Evolutionary conservation across 2,113 vertebrate genomes (phyloP), one percentile per base, ranked within the genome.

Genomic region (Gopherus flavomarginatus): DNA sequence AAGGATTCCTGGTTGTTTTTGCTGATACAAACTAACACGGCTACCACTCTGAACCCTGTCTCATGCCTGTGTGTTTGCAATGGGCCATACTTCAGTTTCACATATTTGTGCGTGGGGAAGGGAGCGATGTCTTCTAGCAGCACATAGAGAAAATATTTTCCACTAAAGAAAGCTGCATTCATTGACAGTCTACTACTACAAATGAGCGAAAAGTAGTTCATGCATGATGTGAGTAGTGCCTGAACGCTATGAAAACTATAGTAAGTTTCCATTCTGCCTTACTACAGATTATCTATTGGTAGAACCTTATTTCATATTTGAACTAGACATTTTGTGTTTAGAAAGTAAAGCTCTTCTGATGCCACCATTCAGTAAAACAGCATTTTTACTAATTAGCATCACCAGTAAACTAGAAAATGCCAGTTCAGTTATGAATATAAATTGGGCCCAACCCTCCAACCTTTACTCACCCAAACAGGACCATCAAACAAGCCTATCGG

Each of bases 271-370:
- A 35, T 27, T 31, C 86, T 53, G 50, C 77, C 19, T 26, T 44
- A 77, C 5, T 14, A 26, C 24, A 44, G 22, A 77, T 69, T 38
- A 8, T n/a, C 0, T 53, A 29, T 11, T 78, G 27, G 1, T 11
- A 47, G 11, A 3, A 12, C 11, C 26, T 26, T 83, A 49, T 6
- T 0, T 1, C 44, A 4, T 42, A 14, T 19, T 77, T 77, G 10
- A 44, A 22, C 21, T 44, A 8, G 5, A 29, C 38, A 44, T n/a
- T 35, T 5, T 6, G 0, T 24, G 3, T 26, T 90, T 85, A 62
- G 14, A 89, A 95, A 89, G 35, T 9, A 49, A 79, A 42, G 38
- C 49, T 12, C 9, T 85, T 72, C 29, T 44, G 47, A n/a, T 49
- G 69, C 1, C 52, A 5, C 22, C 77, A 69, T 49, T 62, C 7